Evolutionary conservation across 2,797 vertebrate genomes (phyloP), one percentile per base, ranked within the genome.

Genomic region (Agapornis canus): DNA sequence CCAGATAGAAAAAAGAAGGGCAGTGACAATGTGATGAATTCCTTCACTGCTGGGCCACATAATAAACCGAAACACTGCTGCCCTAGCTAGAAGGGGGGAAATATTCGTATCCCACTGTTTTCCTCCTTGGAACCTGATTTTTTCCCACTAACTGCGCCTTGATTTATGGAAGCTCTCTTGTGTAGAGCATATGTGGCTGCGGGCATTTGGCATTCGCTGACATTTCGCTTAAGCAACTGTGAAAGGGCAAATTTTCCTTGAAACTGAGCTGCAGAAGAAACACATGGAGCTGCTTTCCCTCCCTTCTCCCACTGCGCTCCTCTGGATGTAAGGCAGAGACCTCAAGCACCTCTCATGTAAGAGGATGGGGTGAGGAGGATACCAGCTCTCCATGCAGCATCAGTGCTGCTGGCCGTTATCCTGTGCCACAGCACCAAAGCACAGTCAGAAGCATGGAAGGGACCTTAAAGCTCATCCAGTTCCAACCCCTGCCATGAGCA

Each of bases 151-250:
- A 98, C 97, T 97, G 98, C 97, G 96, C 94, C 95, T 97, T 99
- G 98, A 99, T 99, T 98, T 98, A 99, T 99, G 98, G 97, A 95
- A 66, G 61, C 84, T 94, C 96, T 94, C 96, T 98, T 98, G 98
- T 95, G 84, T 75, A 92, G 95, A 98, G 97, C 98, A 97, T 98
- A 98, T 98, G 98, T 96, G 97, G 94, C 97, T 97, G 90, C 87
- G 59, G 94, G 90, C 90, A 56, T 96, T 98, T 97, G 97, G 97
- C 96, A 81, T 97, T 96, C 95, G 83, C 95, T 98, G 97, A 98
- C 98, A 95, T 97, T 97, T 96, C 43, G 60, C 91, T 89, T 94
- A 78, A 96, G 89, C 91, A 42, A 63, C 93, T 82, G 96, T 79
- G 96, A 95, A 95, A 96, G 92, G 91, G 95, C 94, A 91, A 56